Evolutionary conservation across 2,888 invertebrate genomes (phyloP).

Genomic region (Drosophila atripex): DNA sequence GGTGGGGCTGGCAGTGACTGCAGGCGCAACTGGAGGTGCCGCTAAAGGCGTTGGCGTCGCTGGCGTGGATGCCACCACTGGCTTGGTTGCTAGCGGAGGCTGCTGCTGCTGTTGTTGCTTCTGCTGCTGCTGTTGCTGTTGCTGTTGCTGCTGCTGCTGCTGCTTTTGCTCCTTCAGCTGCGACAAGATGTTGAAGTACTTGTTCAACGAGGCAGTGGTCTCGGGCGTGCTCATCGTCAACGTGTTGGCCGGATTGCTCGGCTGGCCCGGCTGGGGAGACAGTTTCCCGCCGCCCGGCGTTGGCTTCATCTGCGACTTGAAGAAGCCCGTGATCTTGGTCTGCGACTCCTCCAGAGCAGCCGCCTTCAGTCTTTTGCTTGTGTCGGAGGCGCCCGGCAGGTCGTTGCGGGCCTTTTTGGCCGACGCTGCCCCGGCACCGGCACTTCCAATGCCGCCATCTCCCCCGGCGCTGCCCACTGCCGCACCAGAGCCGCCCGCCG

Average conservation of each 20-base stretch:
- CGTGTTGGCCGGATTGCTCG: constrained; percentile 59
- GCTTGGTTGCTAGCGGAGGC: constrained; percentile 6
- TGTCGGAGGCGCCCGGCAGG: constrained; percentile 31
- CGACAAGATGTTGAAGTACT: constrained; percentile 82
- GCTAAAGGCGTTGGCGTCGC: not conserved
- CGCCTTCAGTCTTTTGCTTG: constrained; percentile 82
- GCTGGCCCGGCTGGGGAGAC: constrained; percentile 57
- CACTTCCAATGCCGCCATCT: constrained; percentile 31
- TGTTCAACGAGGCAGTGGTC: constrained; percentile 81
- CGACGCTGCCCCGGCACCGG: constrained; percentile 49
- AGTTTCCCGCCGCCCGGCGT: constrained; percentile 49
- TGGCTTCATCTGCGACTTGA: constrained; percentile 91
- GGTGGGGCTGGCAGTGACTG: constrained; percentile 20
- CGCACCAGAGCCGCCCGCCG: constrained; percentile 43
- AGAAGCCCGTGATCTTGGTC: constrained; percentile 92
- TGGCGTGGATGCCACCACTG: constrained; percentile 22
- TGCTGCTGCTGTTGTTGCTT: constrained; percentile 71
- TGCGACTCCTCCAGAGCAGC: constrained; percentile 85
- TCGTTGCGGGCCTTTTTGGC: constrained; percentile 79
- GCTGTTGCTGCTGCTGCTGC: constrained; percentile 73
- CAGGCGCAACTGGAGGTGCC: not conserved
- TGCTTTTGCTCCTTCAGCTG: constrained; percentile 79
- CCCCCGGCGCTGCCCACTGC: constrained; percentile 15
- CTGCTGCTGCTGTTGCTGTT: constrained; percentile 71
- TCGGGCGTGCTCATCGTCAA: constrained; percentile 79